These are phyloP conservation scores for Hydropsyche betteni DNA, from an alignment of 2,888 invertebrate genomes.

Conservation along the genomic window DNA sequence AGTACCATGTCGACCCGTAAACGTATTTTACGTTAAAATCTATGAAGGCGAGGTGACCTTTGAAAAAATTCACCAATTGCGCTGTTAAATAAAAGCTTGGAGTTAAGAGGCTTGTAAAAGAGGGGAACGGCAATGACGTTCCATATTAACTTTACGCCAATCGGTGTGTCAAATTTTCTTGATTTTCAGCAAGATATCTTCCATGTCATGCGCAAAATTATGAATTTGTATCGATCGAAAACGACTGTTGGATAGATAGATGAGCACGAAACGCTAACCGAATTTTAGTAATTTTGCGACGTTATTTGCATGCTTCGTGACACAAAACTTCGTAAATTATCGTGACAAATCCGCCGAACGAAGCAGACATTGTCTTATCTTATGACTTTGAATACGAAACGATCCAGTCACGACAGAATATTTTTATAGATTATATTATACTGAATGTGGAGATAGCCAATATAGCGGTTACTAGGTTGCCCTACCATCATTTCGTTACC, in stretches of 20 bases:
- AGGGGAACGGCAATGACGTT: no score
- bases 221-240: conserved; percentile 8
- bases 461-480: background rate
- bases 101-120: no score
- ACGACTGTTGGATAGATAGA: background rate
- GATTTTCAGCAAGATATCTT: no score
- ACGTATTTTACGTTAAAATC: background rate
- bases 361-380: conserved; percentile 43
- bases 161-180: no score
- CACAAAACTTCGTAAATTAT: conserved; percentile 37
- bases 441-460: background rate
- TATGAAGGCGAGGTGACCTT: no score
- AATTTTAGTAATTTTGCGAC: conserved; percentile 30
- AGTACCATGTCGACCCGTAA: conserved; percentile 22
- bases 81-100: no score
- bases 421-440: conserved; percentile 21
- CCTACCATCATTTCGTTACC: no score
- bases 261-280: conserved; percentile 25
- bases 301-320: conserved; percentile 39
- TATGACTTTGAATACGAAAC: conserved; percentile 42
- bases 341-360: conserved; percentile 47
- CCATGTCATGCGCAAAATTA: no score
- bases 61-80: no score
- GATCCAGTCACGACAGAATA: conserved; percentile 42
- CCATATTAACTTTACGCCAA: no score